phyloP scores from a whole-genome alignment of 2,797 vertebrate genomes.

The Sebastolobus alascanus region DNA sequence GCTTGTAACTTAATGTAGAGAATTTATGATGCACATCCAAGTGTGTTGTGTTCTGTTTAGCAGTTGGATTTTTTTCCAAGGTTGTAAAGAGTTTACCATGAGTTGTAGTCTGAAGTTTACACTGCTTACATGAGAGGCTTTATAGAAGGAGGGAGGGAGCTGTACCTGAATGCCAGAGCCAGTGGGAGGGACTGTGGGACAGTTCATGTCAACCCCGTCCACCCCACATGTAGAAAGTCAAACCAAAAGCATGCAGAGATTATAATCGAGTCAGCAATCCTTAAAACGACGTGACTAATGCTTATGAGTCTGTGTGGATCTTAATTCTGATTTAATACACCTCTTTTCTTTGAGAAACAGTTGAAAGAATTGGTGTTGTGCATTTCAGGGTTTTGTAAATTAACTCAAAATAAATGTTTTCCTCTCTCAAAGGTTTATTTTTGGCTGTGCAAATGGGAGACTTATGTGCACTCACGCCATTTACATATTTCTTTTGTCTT shows the following conservation, averaged over 20 bases:
- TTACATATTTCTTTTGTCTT: slow-evolving; percentile 13
- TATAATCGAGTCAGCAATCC: slow-evolving; percentile 27
- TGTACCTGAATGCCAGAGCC: slow-evolving; percentile 83
- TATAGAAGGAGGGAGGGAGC: slow-evolving; percentile 80
- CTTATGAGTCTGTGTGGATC: slow-evolving; percentile 15
- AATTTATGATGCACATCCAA: slow-evolving; percentile 48
- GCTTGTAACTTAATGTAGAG: slow-evolving; percentile 25
- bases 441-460: slow-evolving; percentile 4
- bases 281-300: slow-evolving; percentile 20
- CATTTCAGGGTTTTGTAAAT: slow-evolving; percentile 22
- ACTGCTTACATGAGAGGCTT: slow-evolving; percentile 73
- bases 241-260: slow-evolving; percentile 54
- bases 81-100: slow-evolving; percentile 65
- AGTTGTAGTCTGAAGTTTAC: slow-evolving; percentile 76
- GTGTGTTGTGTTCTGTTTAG: slow-evolving; percentile 32
- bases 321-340: slow-evolving; percentile 19
- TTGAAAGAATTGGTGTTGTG: slow-evolving; percentile 8
- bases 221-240: slow-evolving; percentile 71
- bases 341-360: not conserved
- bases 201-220: slow-evolving; percentile 80
- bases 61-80: slow-evolving; percentile 12
- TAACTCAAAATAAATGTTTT: not conserved
- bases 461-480: not conserved
- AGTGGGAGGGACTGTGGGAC: slow-evolving; percentile 85
- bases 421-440: slow-evolving; percentile 11